These are phyloP conservation scores for Ia io DNA, from an alignment of 2,113 vertebrate genomes.

Conservation along the genomic window DNA sequence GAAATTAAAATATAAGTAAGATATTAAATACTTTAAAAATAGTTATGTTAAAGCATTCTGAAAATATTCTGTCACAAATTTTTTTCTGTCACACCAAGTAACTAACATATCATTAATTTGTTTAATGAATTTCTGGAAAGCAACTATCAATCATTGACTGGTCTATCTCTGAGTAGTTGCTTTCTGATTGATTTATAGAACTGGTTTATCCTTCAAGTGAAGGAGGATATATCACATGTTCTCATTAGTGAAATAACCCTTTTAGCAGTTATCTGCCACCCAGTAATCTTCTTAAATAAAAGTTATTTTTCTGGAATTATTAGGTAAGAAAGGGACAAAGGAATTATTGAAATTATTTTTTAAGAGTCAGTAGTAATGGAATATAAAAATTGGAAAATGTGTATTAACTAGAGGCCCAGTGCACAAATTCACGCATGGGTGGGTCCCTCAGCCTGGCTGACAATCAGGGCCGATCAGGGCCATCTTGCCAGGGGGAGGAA, in stretches of 20 bases:
- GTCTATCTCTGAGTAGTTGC: neutral
- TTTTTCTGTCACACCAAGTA: slow-evolving; percentile 3
- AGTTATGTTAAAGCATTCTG: neutral
- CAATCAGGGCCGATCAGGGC: too few relatives aligned
- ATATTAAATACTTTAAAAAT: slow-evolving; percentile 32
- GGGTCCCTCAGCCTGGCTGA: too few relatives aligned
- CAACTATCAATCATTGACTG: neutral
- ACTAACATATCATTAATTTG: neutral
- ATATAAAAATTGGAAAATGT: neutral
- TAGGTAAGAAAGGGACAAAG: neutral
- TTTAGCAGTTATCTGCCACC: neutral
- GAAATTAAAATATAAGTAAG: slow-evolving; percentile 23
- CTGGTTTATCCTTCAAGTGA: neutral
- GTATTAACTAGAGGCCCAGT: neutral
- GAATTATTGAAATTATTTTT: neutral
- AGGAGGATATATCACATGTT: neutral
- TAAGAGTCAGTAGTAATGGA: neutral
- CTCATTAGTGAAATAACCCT: neutral
- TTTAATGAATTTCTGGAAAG: slow-evolving; percentile 21
- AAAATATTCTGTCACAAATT: slow-evolving; percentile 3
- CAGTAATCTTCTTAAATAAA: slow-evolving; percentile 33
- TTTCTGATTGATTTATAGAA: slow-evolving; percentile 23
- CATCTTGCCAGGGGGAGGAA: too few relatives aligned
- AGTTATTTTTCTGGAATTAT: slow-evolving; percentile 24
- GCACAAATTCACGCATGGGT: too few relatives aligned